phyloP scores from a whole-genome alignment of 2,888 invertebrate genomes.

The Lithophane leautieri region DNA sequence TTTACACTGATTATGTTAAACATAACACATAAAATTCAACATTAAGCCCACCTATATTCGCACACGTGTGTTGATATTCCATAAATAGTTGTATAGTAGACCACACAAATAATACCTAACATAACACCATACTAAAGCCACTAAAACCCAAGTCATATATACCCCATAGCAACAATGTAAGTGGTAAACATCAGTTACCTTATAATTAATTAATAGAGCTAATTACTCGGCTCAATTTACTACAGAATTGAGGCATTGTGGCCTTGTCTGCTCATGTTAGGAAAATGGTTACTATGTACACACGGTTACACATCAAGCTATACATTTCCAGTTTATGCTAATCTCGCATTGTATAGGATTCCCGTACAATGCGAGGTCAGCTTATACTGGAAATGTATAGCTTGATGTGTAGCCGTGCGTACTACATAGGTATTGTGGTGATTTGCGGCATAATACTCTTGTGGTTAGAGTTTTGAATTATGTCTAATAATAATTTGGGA shows the following conservation, averaged over 20 bases:
- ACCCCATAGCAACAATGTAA: neutral
- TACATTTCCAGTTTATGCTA: too few relatives aligned
- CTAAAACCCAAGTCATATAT: neutral
- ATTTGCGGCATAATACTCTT: neutral
- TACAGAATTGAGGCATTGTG: constrained; percentile 16
- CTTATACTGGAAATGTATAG: too few relatives aligned
- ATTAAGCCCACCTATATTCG: too few relatives aligned
- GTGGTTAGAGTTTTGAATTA: neutral
- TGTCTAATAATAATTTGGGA: neutral
- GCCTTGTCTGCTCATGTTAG: neutral
- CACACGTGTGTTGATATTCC: neutral
- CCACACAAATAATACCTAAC: neutral
- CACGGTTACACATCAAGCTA: too few relatives aligned
- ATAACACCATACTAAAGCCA: neutral
- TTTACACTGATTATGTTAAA: neutral
- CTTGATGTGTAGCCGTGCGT: too few relatives aligned
- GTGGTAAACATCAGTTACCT: constrained; percentile 21
- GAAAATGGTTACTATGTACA: neutral
- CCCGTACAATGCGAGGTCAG: too few relatives aligned
- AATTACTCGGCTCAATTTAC: constrained; percentile 36
- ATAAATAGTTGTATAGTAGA: neutral
- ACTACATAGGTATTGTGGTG: neutral
- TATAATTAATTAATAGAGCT: constrained; percentile 29
- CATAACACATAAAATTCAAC: too few relatives aligned
- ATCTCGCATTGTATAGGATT: too few relatives aligned